Conservation (phyloP, 1,140 invertebrate species). For the Aphis craccivora region DNA sequence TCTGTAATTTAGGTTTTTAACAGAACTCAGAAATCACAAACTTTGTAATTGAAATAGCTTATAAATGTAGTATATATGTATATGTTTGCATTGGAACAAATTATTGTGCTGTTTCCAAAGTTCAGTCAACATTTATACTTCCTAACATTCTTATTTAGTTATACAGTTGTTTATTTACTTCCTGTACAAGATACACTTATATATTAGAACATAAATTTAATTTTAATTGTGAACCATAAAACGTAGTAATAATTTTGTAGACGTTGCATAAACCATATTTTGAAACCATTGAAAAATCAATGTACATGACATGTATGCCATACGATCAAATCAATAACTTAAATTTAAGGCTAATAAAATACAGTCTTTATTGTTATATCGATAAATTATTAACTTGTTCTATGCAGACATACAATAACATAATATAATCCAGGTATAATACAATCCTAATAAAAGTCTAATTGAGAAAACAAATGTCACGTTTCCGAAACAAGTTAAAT, state of each 20-base stretch:
- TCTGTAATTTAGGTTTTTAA: not conserved
- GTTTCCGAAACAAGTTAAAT: not conserved
- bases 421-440: not conserved
- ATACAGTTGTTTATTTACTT: not conserved
- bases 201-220: not conserved
- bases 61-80: not conserved
- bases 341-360: not conserved
- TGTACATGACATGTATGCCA: not conserved
- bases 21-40: not conserved
- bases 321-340: not conserved
- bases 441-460: not conserved
- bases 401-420: not conserved
- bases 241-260: not conserved
- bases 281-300: not conserved
- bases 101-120: constrained; percentile 3
- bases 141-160: not conserved
- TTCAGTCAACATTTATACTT: not conserved
- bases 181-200: not conserved
- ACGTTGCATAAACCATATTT: not conserved
- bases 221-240: not conserved
- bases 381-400: not conserved
- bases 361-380: not conserved
- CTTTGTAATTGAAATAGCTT: not conserved
- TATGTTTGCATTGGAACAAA: not conserved
- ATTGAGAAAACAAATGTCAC: not conserved